phyloP scores from a whole-genome alignment of 1,140 invertebrate species.

The Zaprionus capensis region DNA sequence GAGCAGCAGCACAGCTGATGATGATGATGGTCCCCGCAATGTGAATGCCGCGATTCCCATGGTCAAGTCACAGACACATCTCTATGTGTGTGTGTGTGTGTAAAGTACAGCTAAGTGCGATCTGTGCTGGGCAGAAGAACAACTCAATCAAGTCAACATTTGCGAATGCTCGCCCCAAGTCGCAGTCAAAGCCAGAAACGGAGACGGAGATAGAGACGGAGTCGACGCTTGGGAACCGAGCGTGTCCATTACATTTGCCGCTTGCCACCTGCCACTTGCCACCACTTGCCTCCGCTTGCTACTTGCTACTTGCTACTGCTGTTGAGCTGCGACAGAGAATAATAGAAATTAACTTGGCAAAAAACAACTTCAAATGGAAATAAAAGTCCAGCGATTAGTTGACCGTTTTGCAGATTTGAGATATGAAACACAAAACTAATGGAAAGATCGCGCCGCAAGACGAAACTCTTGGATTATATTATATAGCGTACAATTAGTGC shows the following conservation, averaged over 20 bases:
- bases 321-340: conserved; percentile 56
- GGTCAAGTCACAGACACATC: conserved; percentile 33
- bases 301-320: conserved; percentile 8
- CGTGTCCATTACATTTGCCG: conserved; percentile 61
- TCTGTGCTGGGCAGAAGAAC: conserved; percentile 65
- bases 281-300: conserved; percentile 29
- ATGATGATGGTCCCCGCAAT: conserved; percentile 29
- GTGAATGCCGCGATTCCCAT: conserved; percentile 46
- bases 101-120: conserved; percentile 76
- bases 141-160: conserved; percentile 72
- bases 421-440: conserved; percentile 52
- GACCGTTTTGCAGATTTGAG: conserved; percentile 57
- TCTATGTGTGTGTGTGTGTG: conserved; percentile 30
- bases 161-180: conserved; percentile 51
- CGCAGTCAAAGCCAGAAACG: neutral
- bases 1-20: conserved; percentile 26
- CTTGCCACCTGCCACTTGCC: conserved; percentile 22
- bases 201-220: too few species aligned
- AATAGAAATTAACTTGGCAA: conserved; percentile 45
- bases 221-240: conserved; percentile 59
- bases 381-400: conserved; percentile 57
- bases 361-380: conserved; percentile 15
- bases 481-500: conserved; percentile 30
- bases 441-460: conserved; percentile 23
- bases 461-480: conserved; percentile 5